These are phyloP conservation scores for Eleginops maclovinus DNA, from an alignment of 2,113 vertebrate species.

Conservation along the genomic window DNA sequence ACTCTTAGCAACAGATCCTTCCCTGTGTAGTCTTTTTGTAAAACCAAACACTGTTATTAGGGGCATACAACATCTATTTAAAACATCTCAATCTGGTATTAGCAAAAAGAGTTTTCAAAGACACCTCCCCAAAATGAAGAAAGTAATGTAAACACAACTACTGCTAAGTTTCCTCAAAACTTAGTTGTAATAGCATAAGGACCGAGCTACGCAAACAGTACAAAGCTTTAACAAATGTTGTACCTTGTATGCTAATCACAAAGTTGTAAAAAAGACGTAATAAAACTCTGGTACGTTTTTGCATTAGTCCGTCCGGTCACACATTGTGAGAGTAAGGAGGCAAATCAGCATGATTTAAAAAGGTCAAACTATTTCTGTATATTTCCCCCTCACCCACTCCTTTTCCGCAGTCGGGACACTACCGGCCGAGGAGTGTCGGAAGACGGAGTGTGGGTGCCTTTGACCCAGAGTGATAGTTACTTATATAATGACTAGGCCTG, in stretches of 20 bases:
- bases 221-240: not conserved
- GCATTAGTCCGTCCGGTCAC: not conserved
- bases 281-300: not conserved
- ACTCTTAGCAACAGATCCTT: not conserved
- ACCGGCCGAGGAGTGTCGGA: conserved; percentile 17
- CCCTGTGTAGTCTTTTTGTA: not conserved
- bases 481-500: conserved; percentile 57
- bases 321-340: not conserved
- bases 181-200: not conserved
- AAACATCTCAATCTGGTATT: not conserved
- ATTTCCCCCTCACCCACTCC: conserved; percentile 2
- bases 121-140: not conserved
- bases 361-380: not conserved
- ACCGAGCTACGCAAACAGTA: not conserved
- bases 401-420: not conserved
- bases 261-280: not conserved
- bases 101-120: not conserved
- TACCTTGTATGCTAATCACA: too few species aligned
- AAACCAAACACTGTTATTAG: not conserved
- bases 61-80: not conserved
- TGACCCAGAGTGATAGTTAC: conserved; percentile 45
- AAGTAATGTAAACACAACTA: not conserved
- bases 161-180: not conserved
- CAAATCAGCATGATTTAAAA: not conserved
- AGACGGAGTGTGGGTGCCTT: conserved; percentile 43